Conservation (phyloP, 2,113 vertebrate genomes). For the Galeopterus variegatus region DNA sequence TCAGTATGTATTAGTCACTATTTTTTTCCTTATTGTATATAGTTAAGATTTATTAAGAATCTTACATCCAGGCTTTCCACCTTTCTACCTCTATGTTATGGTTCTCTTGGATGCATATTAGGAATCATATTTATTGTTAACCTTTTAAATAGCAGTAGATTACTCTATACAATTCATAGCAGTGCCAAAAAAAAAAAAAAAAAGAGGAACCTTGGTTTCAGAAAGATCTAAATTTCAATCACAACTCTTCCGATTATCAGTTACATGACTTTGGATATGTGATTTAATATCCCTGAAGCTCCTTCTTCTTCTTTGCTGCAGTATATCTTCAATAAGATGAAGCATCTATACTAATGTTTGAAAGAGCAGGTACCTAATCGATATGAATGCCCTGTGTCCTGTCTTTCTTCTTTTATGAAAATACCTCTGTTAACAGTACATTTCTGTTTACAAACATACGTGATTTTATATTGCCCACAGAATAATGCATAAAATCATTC, state of each 20-base stretch:
- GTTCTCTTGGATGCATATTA: not conserved
- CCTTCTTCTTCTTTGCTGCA: not conserved
- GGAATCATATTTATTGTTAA: not conserved
- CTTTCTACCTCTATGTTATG: not conserved
- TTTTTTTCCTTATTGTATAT: not conserved
- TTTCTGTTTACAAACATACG: too few relatives aligned
- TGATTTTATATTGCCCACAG: not conserved
- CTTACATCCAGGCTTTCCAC: not conserved
- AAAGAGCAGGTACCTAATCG: fast-evolving
- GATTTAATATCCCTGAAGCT: not conserved
- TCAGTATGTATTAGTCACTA: fast-evolving
- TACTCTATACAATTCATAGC: not conserved
- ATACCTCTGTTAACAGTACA: not conserved
- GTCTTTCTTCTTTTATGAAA: not conserved
- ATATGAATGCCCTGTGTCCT: fast-evolving
- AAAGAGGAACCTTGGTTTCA: not conserved
- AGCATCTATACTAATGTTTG: fast-evolving
- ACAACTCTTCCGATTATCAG: fast-evolving
- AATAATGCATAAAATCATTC: fast-evolving
- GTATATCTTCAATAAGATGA: fast-evolving
- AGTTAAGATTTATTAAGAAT: not conserved
- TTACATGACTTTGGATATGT: not conserved
- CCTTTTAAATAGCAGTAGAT: not conserved
- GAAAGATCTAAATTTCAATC: not conserved
- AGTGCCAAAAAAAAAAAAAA: not conserved